Evolutionary conservation across 2,797 vertebrate genomes (phyloP), one percentile per base, ranked within the genome.

Genomic region (Notoglanidium macrostoma): DNA sequence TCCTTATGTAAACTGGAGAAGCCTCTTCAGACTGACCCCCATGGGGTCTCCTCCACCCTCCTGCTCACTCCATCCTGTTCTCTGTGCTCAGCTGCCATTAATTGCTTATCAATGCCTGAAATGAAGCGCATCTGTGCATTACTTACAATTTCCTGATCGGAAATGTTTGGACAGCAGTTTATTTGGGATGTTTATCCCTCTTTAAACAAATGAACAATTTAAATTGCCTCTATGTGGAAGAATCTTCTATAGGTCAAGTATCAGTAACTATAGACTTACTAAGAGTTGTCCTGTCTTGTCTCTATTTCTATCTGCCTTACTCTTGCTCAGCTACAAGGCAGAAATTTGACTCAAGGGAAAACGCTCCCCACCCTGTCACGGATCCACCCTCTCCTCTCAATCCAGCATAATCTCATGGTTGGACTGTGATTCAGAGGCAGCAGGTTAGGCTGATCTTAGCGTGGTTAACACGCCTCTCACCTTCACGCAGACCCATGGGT

Each of bases 1-100:
- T 92, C 92, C 94, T 94, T 93, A 92, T 94, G 94, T 93, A 96
- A 95, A 95, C 93, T 93, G 90, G 91, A 92, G 93, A 94, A 91
- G 92, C 88, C 90, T 93, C 93, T 92, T 91, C 90, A 91, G 91
- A 92, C 59, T 44, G 78, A 70, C 35, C 78, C 70, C 49, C 59
- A 15, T 12, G 68, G 83, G 84, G 55, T 77, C 14, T 61, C 72
- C 23, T 49, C 44, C 73, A 73, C 72, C 46, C 68, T 40, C 40
- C 67, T 61, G 21, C 74, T 76, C 19, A 23, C 29, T 57, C 54
- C 29, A 80, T 80, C 6, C 40, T 35, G 17, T 76, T 83, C 57
- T 83, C 70, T 32, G 65, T 1, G 4, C 35, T 46, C 72, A 49
- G 72, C 72, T 77, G 59, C 35, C 23, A 4, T 49, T 79, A 55